A percentile compares a stretch with the other conserved stretches of the same genome.
These are phyloP conservation scores for Thermophis baileyi DNA, from an alignment of 2,113 vertebrate genomes.

Conservation along the genomic window DNA sequence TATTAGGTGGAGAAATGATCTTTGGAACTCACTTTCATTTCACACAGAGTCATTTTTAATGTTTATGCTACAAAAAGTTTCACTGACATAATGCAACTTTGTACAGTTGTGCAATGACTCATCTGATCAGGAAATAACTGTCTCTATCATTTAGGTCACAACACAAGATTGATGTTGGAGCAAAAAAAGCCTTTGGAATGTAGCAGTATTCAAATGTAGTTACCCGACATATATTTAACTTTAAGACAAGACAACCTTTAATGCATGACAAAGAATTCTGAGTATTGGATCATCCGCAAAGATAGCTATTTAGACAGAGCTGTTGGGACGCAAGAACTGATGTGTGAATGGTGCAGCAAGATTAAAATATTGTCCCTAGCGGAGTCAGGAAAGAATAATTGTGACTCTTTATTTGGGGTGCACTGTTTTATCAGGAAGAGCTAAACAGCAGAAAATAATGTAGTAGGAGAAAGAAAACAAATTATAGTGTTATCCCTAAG, in stretches of 20 bases:
- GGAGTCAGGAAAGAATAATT: neutral
- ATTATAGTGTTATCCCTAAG: conserved; percentile 34
- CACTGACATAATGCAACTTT: conserved; percentile 44
- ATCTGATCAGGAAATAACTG: conserved; percentile 35
- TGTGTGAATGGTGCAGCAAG: neutral
- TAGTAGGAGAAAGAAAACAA: conserved; percentile 45
- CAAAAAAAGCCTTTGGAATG: neutral
- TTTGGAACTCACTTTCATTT: conserved; percentile 24
- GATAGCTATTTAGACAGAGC: neutral
- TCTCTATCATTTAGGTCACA: conserved; percentile 65
- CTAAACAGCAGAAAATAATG: conserved; percentile 44
- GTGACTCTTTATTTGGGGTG: neutral
- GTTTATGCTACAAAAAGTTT: conserved; percentile 38
- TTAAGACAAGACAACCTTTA: conserved; percentile 39
- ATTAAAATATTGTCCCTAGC: neutral
- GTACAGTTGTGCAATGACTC: conserved; percentile 23
- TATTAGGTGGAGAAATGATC: conserved; percentile 12
- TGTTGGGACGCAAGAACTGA: neutral
- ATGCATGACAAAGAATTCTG: conserved; percentile 37
- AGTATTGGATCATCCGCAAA: neutral
- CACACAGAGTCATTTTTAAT: conserved; percentile 43
- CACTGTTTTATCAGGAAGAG: conserved; percentile 13
- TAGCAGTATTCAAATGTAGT: conserved; percentile 9
- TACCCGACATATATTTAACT: conserved; percentile 35
- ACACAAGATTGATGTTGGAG: conserved; percentile 33